phyloP scores from a whole-genome alignment of 1,140 invertebrate species.

The Melanaphis sacchari region DNA sequence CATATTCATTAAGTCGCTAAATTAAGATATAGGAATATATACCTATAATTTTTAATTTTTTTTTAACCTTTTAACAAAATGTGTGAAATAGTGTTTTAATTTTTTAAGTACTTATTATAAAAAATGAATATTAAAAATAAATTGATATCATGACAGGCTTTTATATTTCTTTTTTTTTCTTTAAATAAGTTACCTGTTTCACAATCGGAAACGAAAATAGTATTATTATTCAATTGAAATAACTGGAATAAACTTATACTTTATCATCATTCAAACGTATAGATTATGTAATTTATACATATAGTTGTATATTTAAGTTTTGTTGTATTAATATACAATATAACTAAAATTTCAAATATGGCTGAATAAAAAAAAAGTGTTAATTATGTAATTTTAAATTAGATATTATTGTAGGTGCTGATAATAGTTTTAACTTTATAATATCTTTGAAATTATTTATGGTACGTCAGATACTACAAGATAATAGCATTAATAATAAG shows the following conservation, averaged over 20 bases:
- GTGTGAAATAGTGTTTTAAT: neutral
- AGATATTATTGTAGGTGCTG: too few relatives aligned
- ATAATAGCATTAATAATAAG: neutral
- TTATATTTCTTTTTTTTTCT: neutral
- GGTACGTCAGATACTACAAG: neutral
- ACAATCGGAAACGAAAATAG: neutral
- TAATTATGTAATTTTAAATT: neutral
- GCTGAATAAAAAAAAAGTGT: neutral
- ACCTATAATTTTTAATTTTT: too few relatives aligned
- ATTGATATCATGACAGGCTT: too few relatives aligned
- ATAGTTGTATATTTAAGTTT: too few relatives aligned
- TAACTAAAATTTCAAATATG: neutral
- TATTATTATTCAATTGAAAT: neutral
- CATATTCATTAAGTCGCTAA: neutral
- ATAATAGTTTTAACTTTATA: neutral
- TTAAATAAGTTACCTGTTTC: neutral
- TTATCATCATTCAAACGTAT: neutral
- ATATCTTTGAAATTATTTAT: neutral
- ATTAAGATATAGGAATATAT: neutral
- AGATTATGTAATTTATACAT: too few relatives aligned
- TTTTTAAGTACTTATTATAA: neutral
- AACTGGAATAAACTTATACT: neutral
- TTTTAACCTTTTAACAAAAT: neutral
- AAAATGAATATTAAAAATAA: too few relatives aligned
- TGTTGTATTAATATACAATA: neutral